Percentiles rank a stretch among this genome's conserved stretches.
phyloP scores from a whole-genome alignment of 2,888 invertebrate species.

The Mechanitis messenoides region DNA sequence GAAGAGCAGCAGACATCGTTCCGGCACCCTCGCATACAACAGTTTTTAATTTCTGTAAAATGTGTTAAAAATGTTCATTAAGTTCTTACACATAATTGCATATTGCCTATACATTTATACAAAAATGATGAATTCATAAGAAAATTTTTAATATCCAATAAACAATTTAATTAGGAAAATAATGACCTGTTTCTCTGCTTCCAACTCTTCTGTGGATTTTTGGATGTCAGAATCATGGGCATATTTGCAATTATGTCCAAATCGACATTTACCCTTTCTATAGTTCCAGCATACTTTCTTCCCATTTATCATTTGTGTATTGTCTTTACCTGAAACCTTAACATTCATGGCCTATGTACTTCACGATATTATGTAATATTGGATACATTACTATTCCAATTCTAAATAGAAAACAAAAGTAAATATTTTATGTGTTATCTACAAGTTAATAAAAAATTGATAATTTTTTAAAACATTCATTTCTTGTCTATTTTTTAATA shows the following conservation, averaged over 20 bases:
- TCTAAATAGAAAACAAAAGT: conserved; percentile 7
- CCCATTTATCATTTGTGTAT: conserved; percentile 88
- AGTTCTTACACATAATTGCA: no score
- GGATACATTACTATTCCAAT: conserved; percentile 42
- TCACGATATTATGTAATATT: conserved; percentile 70
- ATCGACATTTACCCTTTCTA: conserved; percentile 91
- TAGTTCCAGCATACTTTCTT: conserved; percentile 96
- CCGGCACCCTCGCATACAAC: conserved; percentile 64
- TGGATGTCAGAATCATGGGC: conserved; percentile 93
- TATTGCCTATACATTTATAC: no score
- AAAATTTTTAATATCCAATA: conserved; percentile 1
- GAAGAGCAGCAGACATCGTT: conserved; percentile 55
- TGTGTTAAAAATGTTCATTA: background rate
- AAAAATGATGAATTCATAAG: background rate
- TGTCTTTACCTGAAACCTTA: conserved; percentile 80
- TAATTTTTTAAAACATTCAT: no score
- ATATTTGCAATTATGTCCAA: conserved; percentile 94
- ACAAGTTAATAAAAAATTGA: no score
- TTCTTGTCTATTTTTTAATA: no score
- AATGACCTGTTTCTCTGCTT: conserved; percentile 71
- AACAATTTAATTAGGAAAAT: background rate
- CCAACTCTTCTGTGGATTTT: conserved; percentile 76
- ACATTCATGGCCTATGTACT: conserved; percentile 76
- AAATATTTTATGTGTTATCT: background rate
- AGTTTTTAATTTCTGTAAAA: conserved; percentile 59